Conservation (phyloP, 2,797 vertebrate species). For the Falco concolor region DNA sequence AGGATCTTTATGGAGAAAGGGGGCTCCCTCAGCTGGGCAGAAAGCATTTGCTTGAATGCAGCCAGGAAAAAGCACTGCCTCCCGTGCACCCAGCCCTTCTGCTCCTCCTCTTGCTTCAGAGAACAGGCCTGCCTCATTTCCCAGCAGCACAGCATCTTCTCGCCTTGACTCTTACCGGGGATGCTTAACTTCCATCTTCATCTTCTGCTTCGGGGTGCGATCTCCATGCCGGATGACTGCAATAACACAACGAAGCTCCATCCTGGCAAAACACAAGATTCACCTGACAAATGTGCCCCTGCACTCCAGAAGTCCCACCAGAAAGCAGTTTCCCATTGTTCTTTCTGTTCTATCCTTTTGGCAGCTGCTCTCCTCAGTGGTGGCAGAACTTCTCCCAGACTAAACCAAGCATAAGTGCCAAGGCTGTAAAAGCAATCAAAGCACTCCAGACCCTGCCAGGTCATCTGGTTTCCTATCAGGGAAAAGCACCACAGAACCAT, state of each 20-base stretch:
- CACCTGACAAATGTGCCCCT: not conserved
- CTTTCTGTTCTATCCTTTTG: not conserved
- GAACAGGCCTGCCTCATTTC: not conserved
- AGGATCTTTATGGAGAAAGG: not conserved
- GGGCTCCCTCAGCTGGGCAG: not conserved
- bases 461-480: not conserved
- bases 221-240: slow-evolving; percentile 96
- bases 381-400: not conserved
- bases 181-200: slow-evolving; percentile 99
- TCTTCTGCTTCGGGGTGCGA: slow-evolving; percentile 97
- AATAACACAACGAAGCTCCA: slow-evolving; percentile 97
- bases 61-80: not conserved
- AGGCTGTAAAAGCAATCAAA: not conserved
- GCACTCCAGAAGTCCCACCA: not conserved
- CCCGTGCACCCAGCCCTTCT: not conserved
- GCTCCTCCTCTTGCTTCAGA: not conserved
- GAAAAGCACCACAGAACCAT: not conserved
- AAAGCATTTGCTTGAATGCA: not conserved
- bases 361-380: not conserved
- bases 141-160: not conserved
- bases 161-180: slow-evolving; percentile 76
- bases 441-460: not conserved
- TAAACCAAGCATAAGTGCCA: not conserved
- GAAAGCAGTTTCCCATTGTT: not conserved
- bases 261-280: slow-evolving; percentile 75